Base-by-base conservation (phyloP, 2,113 vertebrate genomes). In the Cyanoderma ruficeps region DNA sequence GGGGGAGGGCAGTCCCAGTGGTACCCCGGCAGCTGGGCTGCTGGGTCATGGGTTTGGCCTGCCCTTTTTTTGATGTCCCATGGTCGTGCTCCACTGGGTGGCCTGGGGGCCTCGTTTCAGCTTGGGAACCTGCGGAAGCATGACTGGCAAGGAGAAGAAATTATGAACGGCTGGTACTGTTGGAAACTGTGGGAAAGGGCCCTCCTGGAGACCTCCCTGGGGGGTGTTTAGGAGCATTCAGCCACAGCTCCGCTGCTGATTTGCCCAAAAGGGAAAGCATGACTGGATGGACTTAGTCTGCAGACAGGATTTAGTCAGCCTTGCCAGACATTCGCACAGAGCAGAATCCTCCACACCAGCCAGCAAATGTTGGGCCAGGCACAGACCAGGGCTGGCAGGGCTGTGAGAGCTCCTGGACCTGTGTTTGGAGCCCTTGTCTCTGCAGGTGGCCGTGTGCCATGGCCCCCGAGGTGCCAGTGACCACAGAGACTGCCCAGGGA, bases 131-230 rank as follows among this genome's bases (percentile, higher is more conserved):
- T 10, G 6, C 1, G 3, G 71, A 83, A 91, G 70, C 35, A 2
- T 70, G 68, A 65, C 90, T 77, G 67, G 86, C 49, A 56, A 46
- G 63, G 71, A 53, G 50, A 20, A 28, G 68, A 69, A 91, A 70
- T 67, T 56, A 92, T 90, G 86, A 92, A 93, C 13, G 60, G 71
- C 80, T 70, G 44, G 79, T 92, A 70, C 79, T 95, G 90, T 88
- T 94, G 75, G 35, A 65, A 87, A 47, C 79, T 93, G 94, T 95
- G 94, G 86, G 94, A 97, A 97, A 95, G 33, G 27, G 76, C 79
- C 17, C 63, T 90, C 68, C 90, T 77, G 64, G 79, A 86, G 49
- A 77, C 41, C 28, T 94, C 64, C 60, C 83, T 39, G 50, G 49
- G 49, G 77, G 57, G 44, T 87, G 68, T 90, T 92, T 78, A 71